These are phyloP conservation scores for Phylloscopus whistleri DNA, from an alignment of 2,113 vertebrate species.

Conservation along the genomic window DNA sequence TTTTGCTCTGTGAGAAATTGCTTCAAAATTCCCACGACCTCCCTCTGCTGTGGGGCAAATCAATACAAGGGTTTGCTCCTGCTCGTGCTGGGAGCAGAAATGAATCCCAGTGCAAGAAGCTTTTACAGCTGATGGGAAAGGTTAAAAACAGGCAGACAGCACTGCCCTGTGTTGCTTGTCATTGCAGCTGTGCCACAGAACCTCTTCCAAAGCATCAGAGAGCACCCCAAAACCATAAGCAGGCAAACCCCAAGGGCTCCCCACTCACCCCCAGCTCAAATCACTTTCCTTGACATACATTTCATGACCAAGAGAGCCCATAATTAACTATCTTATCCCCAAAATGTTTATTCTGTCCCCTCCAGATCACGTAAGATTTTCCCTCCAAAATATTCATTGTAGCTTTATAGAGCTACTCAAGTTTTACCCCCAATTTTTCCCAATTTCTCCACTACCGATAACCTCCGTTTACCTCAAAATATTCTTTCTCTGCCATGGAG, in stretches of 20 bases:
- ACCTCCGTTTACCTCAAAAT: not conserved
- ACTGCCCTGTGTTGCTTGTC: not conserved
- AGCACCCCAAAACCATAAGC: not conserved
- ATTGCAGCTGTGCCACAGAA: not conserved
- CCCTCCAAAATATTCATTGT: accelerated
- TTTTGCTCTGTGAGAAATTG: not conserved
- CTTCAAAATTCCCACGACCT: not conserved
- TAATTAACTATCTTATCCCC: not conserved
- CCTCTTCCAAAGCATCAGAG: not conserved
- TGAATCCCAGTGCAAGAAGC: not conserved
- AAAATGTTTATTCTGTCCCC: slow-evolving; percentile 7
- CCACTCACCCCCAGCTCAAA: not conserved
- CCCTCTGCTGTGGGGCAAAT: not conserved
- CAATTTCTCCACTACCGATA: not conserved
- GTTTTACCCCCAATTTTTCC: not conserved
- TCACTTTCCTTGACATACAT: not conserved
- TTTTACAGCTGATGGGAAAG: not conserved
- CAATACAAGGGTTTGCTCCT: not conserved
- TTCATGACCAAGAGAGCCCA: not conserved
- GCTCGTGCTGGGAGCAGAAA: not conserved
- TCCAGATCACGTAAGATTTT: not conserved
- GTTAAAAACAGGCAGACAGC: not conserved
- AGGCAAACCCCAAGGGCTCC: not conserved
- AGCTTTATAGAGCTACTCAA: not conserved
- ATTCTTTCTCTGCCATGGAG: accelerated